These are phyloP conservation scores for Hippotragus niger DNA, from an alignment of 2,113 vertebrate genomes.

Conservation along the genomic window DNA sequence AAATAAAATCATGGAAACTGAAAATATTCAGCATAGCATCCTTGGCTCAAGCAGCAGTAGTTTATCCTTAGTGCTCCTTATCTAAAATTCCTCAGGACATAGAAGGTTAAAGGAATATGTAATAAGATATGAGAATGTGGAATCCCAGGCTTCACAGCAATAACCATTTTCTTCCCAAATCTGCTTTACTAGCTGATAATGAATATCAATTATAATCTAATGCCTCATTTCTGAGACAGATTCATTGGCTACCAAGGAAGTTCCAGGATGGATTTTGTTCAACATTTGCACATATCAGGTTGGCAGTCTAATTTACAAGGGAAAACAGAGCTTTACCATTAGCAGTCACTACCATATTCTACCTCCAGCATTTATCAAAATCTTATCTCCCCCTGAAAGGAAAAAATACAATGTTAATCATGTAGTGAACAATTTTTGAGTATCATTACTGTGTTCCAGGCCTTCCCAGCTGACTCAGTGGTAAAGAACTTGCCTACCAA, in stretches of 20 bases:
- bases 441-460: background rate
- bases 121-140: background rate
- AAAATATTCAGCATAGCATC: background rate
- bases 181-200: background rate
- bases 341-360: background rate
- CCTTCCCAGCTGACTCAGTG: background rate
- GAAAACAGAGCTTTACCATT: background rate
- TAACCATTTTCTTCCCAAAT: background rate
- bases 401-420: background rate
- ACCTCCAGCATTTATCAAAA: background rate
- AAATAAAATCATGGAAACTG: background rate
- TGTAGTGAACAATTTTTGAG: background rate
- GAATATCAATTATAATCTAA: background rate
- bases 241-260: background rate
- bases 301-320: background rate
- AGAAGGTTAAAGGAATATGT: background rate
- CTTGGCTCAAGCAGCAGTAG: background rate
- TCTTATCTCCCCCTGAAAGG: background rate
- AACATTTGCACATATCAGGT: background rate
- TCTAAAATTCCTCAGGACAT: background rate
- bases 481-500: background rate
- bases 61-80: background rate
- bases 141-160: background rate
- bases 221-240: background rate
- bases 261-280: constrained; percentile 3